phyloP scores from a whole-genome alignment of 53 echinoderm and acorn worm species.

The Holothuria leucospilota region DNA sequence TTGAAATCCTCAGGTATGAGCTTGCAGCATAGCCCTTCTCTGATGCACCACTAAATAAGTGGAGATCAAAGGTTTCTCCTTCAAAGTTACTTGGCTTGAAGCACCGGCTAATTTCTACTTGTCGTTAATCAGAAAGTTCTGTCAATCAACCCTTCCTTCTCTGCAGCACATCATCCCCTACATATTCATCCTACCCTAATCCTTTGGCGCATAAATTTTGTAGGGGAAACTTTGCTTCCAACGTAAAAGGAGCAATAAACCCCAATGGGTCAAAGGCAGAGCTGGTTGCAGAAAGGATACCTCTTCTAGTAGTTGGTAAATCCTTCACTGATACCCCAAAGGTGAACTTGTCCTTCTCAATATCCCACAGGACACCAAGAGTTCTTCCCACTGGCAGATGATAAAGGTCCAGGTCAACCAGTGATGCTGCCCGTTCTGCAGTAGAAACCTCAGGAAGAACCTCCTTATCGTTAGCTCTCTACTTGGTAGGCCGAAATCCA shows the following conservation, averaged over 20 bases:
- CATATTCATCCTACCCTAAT: constrained; percentile 46
- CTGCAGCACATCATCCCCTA: neutral
- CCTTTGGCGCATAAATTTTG: constrained; percentile 59
- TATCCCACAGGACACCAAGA: constrained; percentile 69
- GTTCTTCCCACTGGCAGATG: constrained; percentile 62
- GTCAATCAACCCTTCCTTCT: neutral
- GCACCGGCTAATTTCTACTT: constrained; percentile 29
- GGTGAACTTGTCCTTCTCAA: constrained; percentile 52
- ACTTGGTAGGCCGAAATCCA: constrained; percentile 62
- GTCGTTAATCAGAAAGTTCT: constrained; percentile 14
- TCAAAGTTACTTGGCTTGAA: constrained; percentile 21
- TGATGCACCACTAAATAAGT: constrained; percentile 31
- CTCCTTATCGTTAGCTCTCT: constrained; percentile 49
- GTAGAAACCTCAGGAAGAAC: constrained; percentile 27
- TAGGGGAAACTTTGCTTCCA: neutral
- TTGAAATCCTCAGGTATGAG: constrained; percentile 28
- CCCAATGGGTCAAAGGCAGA: constrained; percentile 71
- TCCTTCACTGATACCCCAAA: constrained; percentile 53
- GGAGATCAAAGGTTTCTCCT: neutral
- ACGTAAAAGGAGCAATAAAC: constrained; percentile 68
- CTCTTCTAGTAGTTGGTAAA: constrained; percentile 62
- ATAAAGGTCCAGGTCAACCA: constrained; percentile 36
- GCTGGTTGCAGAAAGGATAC: constrained; percentile 57
- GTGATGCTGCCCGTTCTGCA: constrained; percentile 58
- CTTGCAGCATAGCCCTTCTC: constrained; percentile 27